A percentile compares a stretch with the other conserved stretches of the same genome.
Conservation (phyloP, 2,113 vertebrate species). For the Cisticola juncidis region DNA sequence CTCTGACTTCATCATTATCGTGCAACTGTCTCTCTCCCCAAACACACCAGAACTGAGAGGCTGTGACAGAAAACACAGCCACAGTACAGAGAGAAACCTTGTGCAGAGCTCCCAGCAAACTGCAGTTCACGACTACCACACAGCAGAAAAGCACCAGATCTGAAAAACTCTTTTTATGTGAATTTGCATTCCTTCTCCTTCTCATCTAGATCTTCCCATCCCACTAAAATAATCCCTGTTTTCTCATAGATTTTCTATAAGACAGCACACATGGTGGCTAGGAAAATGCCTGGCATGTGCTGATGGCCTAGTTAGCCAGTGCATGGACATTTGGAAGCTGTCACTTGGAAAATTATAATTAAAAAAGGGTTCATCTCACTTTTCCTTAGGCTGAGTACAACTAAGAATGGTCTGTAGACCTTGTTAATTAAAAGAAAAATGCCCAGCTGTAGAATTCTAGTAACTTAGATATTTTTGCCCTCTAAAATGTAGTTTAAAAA, state of each 20-base stretch:
- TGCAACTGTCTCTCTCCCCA: background rate
- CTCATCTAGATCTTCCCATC: background rate
- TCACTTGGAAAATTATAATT: background rate
- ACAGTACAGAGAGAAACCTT: background rate
- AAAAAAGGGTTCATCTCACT: background rate
- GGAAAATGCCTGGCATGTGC: background rate
- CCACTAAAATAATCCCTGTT: background rate
- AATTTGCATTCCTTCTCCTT: background rate
- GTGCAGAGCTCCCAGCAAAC: accelerated
- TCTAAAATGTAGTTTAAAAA: background rate
- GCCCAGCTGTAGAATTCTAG: background rate
- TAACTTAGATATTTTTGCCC: background rate
- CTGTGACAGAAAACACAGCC: background rate
- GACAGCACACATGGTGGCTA: accelerated
- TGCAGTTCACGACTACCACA: accelerated
- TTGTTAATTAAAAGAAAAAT: background rate
- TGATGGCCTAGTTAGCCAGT: background rate
- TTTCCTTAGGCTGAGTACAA: background rate
- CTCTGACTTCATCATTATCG: background rate
- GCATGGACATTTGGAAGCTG: background rate
- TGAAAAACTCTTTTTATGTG: background rate
- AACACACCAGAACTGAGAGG: background rate
- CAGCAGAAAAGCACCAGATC: background rate
- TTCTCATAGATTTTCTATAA: background rate
- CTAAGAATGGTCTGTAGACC: background rate